Percentiles rank a stretch among this genome's conserved stretches.
Conservation (phyloP, 2,888 invertebrate genomes). For the Beris chalybata region DNA sequence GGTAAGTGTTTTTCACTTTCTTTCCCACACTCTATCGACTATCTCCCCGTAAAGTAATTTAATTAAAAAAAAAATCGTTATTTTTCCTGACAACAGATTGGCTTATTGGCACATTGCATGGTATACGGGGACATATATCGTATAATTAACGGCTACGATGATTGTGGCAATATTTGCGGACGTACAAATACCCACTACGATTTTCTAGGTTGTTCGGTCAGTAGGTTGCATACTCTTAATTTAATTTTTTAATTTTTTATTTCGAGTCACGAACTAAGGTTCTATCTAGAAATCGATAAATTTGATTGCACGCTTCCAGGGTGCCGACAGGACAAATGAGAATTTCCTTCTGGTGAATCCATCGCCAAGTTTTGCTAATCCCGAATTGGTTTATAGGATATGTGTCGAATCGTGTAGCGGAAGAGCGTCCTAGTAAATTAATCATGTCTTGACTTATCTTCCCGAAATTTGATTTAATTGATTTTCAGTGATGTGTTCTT, state of each 20-base stretch:
- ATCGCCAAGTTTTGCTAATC: conserved; percentile 9
- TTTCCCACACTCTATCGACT: not conserved
- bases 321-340: conserved; percentile 37
- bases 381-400: conserved; percentile 42
- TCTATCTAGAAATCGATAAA: conserved; percentile 43
- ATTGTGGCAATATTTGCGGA: conserved; percentile 68
- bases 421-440: conserved; percentile 48
- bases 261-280: not conserved
- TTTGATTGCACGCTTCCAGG: conserved; percentile 37
- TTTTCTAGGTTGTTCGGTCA: conserved; percentile 49
- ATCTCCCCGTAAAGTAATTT: not conserved
- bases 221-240: conserved; percentile 49
- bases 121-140: conserved; percentile 62
- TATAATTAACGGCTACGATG: conserved; percentile 65
- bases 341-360: conserved; percentile 49
- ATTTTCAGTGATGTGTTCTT: conserved; percentile 53
- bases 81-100: conserved; percentile 45
- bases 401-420: conserved; percentile 50
- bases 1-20: conserved; percentile 55
- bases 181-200: conserved; percentile 41
- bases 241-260: conserved; percentile 1
- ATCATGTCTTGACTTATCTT: conserved; percentile 7
- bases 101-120: conserved; percentile 56
- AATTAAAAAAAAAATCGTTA: not conserved
- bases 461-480: conserved; percentile 16